Conservation (phyloP, 2,113 vertebrate species). For the zebrafish (Danio rerio) region DNA sequence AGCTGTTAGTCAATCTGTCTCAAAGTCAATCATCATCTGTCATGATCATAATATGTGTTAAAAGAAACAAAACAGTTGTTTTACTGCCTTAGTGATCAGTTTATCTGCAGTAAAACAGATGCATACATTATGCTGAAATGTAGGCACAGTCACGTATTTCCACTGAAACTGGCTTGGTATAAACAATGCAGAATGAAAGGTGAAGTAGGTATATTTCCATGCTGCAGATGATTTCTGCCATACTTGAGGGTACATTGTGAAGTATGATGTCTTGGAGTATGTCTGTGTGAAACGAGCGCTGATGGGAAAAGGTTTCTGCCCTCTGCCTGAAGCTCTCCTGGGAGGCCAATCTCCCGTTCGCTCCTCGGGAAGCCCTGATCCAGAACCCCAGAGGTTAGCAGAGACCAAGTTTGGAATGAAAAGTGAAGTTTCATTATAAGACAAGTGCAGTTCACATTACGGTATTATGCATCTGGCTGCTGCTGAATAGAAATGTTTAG, state of each 20-base stretch:
- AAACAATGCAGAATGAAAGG: constrained; percentile 52
- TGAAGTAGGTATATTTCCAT: constrained; percentile 63
- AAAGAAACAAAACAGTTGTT: no score
- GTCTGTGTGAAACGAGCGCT: constrained; percentile 63
- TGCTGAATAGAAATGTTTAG: constrained; percentile 56
- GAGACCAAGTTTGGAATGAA: constrained; percentile 67
- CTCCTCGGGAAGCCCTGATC: constrained; percentile 60
- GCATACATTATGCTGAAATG: no score
- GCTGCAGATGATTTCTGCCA: constrained; percentile 47
- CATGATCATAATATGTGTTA: no score
- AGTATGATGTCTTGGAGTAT: constrained; percentile 53
- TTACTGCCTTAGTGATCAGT: no score
- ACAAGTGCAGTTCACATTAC: constrained; percentile 56
- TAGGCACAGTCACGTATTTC: no score
- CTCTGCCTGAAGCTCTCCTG: constrained; percentile 59
- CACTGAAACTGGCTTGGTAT: no score
- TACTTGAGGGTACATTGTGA: constrained; percentile 66
- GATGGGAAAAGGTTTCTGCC: constrained; percentile 55
- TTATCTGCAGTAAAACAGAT: no score
- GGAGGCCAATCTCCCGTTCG: constrained; percentile 51
- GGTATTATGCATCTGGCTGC: constrained; percentile 30
- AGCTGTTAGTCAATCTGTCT: no score
- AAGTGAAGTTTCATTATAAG: constrained; percentile 72
- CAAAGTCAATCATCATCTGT: no score
- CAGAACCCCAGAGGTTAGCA: constrained; percentile 53